Conservation (phyloP, 2,113 vertebrate species). For the Eubucco bourcierii region DNA sequence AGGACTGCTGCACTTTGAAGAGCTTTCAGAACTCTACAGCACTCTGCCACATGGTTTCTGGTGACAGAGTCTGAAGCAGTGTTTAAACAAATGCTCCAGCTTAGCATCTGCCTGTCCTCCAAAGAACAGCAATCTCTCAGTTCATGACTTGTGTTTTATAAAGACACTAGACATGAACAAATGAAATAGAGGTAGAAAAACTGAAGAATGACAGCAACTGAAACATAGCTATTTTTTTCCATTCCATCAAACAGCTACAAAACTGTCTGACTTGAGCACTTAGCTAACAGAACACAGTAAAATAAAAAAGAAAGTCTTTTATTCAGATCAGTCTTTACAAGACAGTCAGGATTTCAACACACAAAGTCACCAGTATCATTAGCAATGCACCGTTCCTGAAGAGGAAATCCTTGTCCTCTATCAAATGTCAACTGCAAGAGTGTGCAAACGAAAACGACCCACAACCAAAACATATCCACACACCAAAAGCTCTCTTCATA, state of each 20-base stretch:
- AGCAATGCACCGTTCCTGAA: conserved; percentile 3
- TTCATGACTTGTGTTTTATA: neutral
- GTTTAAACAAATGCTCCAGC: neutral
- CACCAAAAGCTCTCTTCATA: neutral
- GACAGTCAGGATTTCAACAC: conserved; percentile 52
- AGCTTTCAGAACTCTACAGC: neutral
- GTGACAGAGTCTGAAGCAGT: neutral
- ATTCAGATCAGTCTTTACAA: conserved; percentile 49
- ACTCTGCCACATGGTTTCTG: neutral
- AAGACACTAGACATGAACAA: neutral
- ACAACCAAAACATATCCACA: neutral
- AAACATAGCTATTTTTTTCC: neutral
- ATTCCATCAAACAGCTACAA: neutral
- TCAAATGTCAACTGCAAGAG: conserved; percentile 22
- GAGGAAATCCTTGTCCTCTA: conserved; percentile 22
- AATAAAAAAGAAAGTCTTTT: conserved; percentile 2
- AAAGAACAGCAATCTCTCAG: neutral
- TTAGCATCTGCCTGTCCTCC: neutral
- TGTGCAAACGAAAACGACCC: neutral
- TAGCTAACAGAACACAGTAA: neutral
- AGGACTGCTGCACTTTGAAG: neutral
- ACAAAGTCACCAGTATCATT: conserved; percentile 37
- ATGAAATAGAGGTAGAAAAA: neutral
- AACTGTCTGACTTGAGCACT: neutral
- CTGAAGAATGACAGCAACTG: neutral